Percentiles rank a stretch among this genome's conserved stretches.
Conservation (phyloP, 2,113 vertebrate genomes). For the Lophura nycthemera region DNA sequence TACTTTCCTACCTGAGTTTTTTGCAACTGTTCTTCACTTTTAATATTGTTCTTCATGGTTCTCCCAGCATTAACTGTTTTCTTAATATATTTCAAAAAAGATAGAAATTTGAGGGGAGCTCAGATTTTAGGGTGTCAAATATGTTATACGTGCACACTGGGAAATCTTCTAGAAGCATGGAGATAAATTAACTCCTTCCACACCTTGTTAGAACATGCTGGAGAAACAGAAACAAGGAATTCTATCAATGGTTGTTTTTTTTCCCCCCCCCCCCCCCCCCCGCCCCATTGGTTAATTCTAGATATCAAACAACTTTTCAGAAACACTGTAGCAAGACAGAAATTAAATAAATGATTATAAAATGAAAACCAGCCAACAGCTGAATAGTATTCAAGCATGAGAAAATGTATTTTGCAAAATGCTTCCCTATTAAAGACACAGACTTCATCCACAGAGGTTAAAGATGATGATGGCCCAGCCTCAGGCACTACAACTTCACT, state of each 20-base stretch:
- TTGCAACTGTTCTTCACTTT: background rate
- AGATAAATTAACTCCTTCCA: background rate
- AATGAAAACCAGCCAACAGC: background rate
- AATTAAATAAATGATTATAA: background rate
- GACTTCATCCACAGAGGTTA: background rate
- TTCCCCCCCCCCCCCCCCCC: too few species aligned
- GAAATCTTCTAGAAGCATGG: background rate
- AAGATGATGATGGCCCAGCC: background rate
- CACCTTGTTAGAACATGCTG: background rate
- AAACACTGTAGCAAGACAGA: background rate
- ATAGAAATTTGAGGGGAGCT: background rate
- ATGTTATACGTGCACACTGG: background rate
- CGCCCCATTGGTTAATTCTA: background rate
- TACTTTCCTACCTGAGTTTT: background rate
- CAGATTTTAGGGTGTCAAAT: background rate
- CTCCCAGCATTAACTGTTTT: background rate
- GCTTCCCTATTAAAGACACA: background rate
- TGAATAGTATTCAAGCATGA: background rate
- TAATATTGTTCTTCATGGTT: background rate
- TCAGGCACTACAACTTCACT: background rate
- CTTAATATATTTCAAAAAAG: background rate
- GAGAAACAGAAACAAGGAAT: background rate
- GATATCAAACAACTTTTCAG: background rate
- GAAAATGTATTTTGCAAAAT: background rate
- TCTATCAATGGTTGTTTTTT: background rate